Base-by-base conservation (phyloP, 1,140 invertebrate species). In the Saccostrea echinata region DNA sequence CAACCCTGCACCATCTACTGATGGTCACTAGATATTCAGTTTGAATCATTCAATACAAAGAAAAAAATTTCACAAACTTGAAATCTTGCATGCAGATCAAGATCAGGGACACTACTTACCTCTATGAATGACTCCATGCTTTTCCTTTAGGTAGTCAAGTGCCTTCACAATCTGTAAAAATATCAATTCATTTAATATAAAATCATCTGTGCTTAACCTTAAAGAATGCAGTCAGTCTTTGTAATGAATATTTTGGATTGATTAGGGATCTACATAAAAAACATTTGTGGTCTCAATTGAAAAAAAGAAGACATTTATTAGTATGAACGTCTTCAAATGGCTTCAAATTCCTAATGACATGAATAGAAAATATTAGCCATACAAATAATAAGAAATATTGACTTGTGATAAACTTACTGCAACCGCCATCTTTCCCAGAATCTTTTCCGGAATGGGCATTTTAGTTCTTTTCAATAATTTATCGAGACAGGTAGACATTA, bases 401-500 rank as follows among this genome's bases (percentile, higher is more conserved):
- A 6, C 55, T 18, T 61, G 27, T 80, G 18, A 24, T 27, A 88
- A 85, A 95, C 97, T 97, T 95, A 99, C 98, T 92, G 98, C 97
- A 91, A 99, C 97, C 90, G 98, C 98, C 89, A 99, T 97, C 96
- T 99, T 99, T 90, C 98, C 99, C 88, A 99, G 96, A 94, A 99
- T 98, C 91, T 96, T 96, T 96, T 99, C 99, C 27, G 99, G 99
- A 94, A 99, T 97, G 1, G 98, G 97, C 85, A 96, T 96, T 86
- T 97, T 96, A 35, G 98, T 96, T 97, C 97, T 96, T 95, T 98
- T 99, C 35, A 99, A 96, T 92, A 99, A 95, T 96, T 99, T 99
- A 94, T 99, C 99, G 93, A 99, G 97, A 95, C 99, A 99, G 16
- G 98, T 99, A 12, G 98, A 97, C 99, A 99, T 99, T 80, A 99